Evolutionary conservation across 2,797 vertebrate genomes (phyloP).

Genomic region (Onychomys torridus): DNA sequence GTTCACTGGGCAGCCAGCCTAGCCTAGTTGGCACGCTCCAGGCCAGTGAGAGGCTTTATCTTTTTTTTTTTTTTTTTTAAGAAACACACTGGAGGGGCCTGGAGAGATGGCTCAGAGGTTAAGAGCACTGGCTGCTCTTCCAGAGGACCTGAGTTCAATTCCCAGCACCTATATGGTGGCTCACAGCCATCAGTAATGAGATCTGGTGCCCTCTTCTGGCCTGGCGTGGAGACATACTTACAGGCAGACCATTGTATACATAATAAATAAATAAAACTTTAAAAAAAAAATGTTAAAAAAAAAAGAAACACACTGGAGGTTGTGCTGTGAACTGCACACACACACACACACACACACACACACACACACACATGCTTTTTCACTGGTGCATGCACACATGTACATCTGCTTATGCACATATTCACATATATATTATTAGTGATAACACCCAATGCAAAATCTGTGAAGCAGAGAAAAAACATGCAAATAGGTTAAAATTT

Average conservation of each 20-base stretch:
- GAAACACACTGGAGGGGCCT: background rate
- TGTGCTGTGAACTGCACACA: background rate
- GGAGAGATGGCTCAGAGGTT: too few relatives aligned
- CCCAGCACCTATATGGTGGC: too few relatives aligned
- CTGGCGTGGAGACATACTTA: too few relatives aligned
- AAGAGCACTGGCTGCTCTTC: too few relatives aligned
- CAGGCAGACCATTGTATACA: too few relatives aligned
- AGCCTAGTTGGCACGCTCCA: background rate
- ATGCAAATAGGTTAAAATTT: background rate
- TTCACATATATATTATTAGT: background rate
- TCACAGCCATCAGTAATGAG: too few relatives aligned
- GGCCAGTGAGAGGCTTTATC: background rate
- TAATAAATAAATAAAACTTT: too few relatives aligned
- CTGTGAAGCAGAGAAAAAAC: background rate
- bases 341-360: background rate
- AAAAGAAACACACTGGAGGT: background rate
- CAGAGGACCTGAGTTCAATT: too few relatives aligned
- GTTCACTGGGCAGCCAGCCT: background rate
- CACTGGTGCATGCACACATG: background rate
- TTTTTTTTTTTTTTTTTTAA: too few relatives aligned
- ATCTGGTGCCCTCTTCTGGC: too few relatives aligned
- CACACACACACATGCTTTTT: background rate
- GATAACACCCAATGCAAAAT: background rate
- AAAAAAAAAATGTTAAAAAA: too few relatives aligned
- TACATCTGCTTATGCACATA: background rate